These are phyloP conservation scores for Enteromius trimaculatus DNA, from an alignment of 2,797 vertebrate species.

Conservation along the genomic window DNA sequence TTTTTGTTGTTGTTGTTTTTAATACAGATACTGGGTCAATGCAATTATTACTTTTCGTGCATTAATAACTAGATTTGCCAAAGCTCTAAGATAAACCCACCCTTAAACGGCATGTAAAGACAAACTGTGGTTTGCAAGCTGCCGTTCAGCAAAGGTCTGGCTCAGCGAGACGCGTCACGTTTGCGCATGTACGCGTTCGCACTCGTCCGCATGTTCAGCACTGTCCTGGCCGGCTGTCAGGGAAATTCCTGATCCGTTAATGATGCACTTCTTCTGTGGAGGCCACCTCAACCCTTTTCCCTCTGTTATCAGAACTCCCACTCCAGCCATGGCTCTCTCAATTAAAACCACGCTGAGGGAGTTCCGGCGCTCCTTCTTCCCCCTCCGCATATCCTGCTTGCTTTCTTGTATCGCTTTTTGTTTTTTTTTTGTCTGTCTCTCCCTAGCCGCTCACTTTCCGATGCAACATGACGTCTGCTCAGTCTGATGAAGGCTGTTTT, in stretches of 20 bases:
- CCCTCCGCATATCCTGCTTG: slow-evolving; percentile 22
- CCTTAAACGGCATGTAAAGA: not conserved
- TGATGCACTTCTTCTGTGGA: slow-evolving; percentile 37
- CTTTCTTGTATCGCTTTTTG: not conserved
- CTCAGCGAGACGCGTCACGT: not conserved
- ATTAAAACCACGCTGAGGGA: slow-evolving; percentile 40
- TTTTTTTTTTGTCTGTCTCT: slow-evolving; percentile 14
- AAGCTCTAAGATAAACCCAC: not conserved
- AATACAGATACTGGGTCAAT: not conserved
- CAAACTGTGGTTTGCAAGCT: not conserved
- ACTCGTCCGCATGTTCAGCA: not conserved
- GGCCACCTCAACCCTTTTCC: slow-evolving; percentile 36
- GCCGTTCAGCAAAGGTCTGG: slow-evolving; percentile 12
- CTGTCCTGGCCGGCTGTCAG: slow-evolving; percentile 44
- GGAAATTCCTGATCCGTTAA: slow-evolving; percentile 47
- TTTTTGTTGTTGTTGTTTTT: not conserved
- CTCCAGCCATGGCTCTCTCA: slow-evolving; percentile 6
- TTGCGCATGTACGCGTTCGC: not conserved
- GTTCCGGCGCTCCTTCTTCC: not conserved
- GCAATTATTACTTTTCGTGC: not conserved
- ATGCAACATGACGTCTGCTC: slow-evolving; percentile 50
- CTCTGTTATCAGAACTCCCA: slow-evolving; percentile 38
- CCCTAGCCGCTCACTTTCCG: slow-evolving; percentile 31
- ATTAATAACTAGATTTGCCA: not conserved
- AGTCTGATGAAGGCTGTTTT: slow-evolving; percentile 42